These are phyloP conservation scores for Stichopus horrens DNA, from an alignment of 53 echinoderm and acorn worm species.

Conservation along the genomic window DNA sequence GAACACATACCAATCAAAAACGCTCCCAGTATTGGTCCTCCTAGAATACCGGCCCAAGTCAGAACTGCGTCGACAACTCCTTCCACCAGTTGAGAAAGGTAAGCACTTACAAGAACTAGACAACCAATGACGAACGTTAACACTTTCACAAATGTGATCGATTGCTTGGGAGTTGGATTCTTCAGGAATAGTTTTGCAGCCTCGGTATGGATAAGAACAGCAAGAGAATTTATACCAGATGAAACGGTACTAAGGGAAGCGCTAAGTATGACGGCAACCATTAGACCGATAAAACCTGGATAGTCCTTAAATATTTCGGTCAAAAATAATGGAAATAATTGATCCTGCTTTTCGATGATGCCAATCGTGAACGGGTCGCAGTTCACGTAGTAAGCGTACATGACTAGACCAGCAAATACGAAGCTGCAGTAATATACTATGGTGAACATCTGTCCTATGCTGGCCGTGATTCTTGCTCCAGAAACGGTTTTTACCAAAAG, in stretches of 20 bases:
- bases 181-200: background rate
- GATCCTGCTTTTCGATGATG: background rate
- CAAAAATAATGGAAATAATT: background rate
- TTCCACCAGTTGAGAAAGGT: background rate
- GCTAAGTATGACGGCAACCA: background rate
- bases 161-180: background rate
- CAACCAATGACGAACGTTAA: background rate
- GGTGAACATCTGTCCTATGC: background rate
- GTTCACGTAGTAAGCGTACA: background rate
- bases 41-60: background rate
- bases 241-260: background rate
- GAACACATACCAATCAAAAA: background rate
- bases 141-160: background rate
- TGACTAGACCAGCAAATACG: background rate
- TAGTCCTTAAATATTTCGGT: background rate
- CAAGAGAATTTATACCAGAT: background rate
- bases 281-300: background rate
- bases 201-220: background rate
- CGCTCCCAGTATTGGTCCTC: background rate
- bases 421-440: background rate
- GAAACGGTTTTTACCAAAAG: background rate
- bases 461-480: background rate
- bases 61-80: background rate
- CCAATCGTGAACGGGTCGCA: constrained; percentile 2
- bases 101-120: background rate